Base-by-base conservation (phyloP, 2,113 vertebrate species). In the Ptychochromis oligacanthus region DNA sequence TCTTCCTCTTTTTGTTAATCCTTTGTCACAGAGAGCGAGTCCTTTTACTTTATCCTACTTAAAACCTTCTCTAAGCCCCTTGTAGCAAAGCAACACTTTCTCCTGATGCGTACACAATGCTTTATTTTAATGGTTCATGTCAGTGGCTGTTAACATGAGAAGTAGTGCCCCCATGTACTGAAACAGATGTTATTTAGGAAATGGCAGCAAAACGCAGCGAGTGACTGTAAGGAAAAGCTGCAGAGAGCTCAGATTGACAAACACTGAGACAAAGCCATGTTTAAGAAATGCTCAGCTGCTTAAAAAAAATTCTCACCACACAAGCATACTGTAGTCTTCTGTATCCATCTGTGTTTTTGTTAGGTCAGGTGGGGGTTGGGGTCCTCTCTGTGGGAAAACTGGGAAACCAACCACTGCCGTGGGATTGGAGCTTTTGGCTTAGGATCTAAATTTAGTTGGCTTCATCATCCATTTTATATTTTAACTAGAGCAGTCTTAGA, bases 401-500 rank as follows among this genome's bases (percentile, higher is more conserved):
- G 55, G 15, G 40, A 75, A 81, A 59, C 56, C 49, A 85, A 49
- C 12, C 56, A 59, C 56, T 77, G 24, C 7, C 7, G 5, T 83
- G 79, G 82, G 90, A 89, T 74, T 22, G 13, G 61, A 52, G 81
- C 81, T 80, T 80, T 81, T 59, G 70, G 79, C 75, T 60, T 77
- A 46, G 57, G 80, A n/a, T 88, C 88, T 93, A 91, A 89, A 87
- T 93, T 92, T 91, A 92, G 88, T 88, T 81, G n/a, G 26, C 82
- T 83, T 79, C 82, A 89, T 91, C 79, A 81, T 87, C 70, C 17
- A 20, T 88, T 86, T 89, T 76, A 80, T 76, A 64, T 62, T 61
- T 38, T 78, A 93, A 88, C 64, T 90, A 84, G 88, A 90, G 64
- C 89, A 85, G 75, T 62, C 58, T 75, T 78, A 31, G 56, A 85